Base-by-base conservation (phyloP, 2,797 vertebrate species). In the Remorina albescens region DNA sequence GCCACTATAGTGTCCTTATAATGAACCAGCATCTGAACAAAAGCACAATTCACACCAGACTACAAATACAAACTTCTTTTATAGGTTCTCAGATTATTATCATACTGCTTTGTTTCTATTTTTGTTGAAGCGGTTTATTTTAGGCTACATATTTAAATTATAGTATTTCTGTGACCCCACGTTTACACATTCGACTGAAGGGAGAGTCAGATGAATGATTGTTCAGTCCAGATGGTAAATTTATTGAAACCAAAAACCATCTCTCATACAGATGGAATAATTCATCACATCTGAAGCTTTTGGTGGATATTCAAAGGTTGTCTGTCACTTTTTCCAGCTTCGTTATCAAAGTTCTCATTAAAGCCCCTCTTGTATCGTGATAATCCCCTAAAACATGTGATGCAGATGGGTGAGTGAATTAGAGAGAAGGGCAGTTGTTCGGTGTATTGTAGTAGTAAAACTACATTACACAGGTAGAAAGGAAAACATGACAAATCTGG, bases 1-100 rank as follows among this genome's bases (percentile, higher is more conserved):
- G 58, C 60, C 76, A 69, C 62, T 63, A 62, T 71, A 12, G 28
- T 62, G 65, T 72, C 53, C 78, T 83, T 65, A 83, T 65, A 78
- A 63, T 50, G 34, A 50, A 57, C 59, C 65, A 55, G 9, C 26
- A 59, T 80, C 50, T 61, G 15, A 61, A 54, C 36, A 67, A 50
- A 51, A 67, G 7, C 69, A 58, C 11, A n/a, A 12, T 51, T 13
- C 18, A 71, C 23, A 59, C 28, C 49, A 44, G 16, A 65, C 12
- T 32, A 5, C 6, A 70, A 44, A 70, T 16, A 62, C 6, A 12
- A 81, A 80, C 30, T 86, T 76, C 85, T 76, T 54, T 32, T 39
- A 9, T 21, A 9, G 6, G 34, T 50, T 74, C 8, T 62, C 3
- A 28, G 26, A 42, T 59, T 5, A 25, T 47, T 25, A 51, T 10